Evolutionary conservation across 1,140 invertebrate genomes (phyloP).

Genomic region (Listronotus bonariensis): DNA sequence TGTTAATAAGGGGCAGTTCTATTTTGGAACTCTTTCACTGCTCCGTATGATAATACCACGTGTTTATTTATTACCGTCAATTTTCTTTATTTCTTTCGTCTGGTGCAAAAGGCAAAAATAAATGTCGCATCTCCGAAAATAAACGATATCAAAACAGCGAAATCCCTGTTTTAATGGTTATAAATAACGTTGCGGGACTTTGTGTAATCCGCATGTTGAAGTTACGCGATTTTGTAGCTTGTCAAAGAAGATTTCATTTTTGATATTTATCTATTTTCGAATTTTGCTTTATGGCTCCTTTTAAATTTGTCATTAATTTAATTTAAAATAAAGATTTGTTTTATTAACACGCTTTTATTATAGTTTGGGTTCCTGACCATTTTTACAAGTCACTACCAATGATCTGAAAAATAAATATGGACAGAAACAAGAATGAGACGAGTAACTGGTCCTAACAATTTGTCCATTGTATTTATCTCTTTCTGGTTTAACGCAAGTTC

Average conservation of each 20-base stretch:
- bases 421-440: too few relatives aligned
- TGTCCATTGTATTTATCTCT: too few relatives aligned
- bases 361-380: too few relatives aligned
- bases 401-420: too few relatives aligned
- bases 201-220: conserved; percentile 29
- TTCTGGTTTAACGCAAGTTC: too few relatives aligned
- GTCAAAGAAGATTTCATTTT: conserved; percentile 24
- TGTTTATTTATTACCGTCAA: conserved; percentile 32
- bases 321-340: too few relatives aligned
- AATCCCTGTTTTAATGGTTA: conserved; percentile 39
- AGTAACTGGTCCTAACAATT: too few relatives aligned
- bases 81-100: conserved; percentile 38
- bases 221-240: conserved; percentile 21
- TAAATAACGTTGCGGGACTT: conserved; percentile 33
- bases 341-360: too few relatives aligned
- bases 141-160: conserved; percentile 39
- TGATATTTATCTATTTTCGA: conserved; percentile 21
- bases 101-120: conserved; percentile 31
- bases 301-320: too few relatives aligned
- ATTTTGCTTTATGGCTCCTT: not conserved
- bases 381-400: too few relatives aligned
- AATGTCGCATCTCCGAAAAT: conserved; percentile 37
- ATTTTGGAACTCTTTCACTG: conserved; percentile 2
- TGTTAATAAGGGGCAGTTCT: not conserved
- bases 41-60: not conserved